Evolutionary conservation across 2,797 vertebrate species (phyloP).

Genomic region (Gymnoscopelus braueri): DNA sequence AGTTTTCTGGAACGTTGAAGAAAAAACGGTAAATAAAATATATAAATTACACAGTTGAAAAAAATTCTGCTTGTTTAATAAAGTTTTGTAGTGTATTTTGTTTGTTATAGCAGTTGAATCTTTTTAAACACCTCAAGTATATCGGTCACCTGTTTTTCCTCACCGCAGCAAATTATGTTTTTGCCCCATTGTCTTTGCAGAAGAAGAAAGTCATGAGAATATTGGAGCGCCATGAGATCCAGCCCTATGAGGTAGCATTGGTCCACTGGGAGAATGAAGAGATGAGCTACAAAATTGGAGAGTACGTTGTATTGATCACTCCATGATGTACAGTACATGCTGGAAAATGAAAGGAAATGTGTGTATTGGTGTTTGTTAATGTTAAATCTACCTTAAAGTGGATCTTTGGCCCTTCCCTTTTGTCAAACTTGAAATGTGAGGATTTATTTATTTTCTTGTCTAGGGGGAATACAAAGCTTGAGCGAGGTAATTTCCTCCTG

Average conservation of each 20-base stretch:
- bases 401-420: too few species aligned
- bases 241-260: slow-evolving; percentile 94
- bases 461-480: slow-evolving; percentile 92
- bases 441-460: neutral
- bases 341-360: neutral
- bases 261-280: slow-evolving; percentile 99
- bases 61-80: too few species aligned
- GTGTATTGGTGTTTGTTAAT: neutral
- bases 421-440: too few species aligned
- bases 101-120: neutral
- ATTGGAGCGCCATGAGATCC: slow-evolving; percentile 92
- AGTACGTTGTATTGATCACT: slow-evolving; percentile 75
- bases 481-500: slow-evolving; percentile 90
- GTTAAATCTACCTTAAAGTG: too few species aligned
- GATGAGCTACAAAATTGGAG: slow-evolving; percentile 88
- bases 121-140: neutral
- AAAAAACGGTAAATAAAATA: slow-evolving; percentile 88
- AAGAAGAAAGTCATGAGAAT: slow-evolving; percentile 88
- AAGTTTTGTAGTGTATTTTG: neutral
- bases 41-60: too few species aligned
- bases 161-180: neutral
- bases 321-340: neutral
- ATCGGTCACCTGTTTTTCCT: neutral
- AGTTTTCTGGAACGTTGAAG: slow-evolving; percentile 98
- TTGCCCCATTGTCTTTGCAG: slow-evolving; percentile 67